Conservation (phyloP, 1,140 invertebrate species). For the Bombus vancouverensis region DNA sequence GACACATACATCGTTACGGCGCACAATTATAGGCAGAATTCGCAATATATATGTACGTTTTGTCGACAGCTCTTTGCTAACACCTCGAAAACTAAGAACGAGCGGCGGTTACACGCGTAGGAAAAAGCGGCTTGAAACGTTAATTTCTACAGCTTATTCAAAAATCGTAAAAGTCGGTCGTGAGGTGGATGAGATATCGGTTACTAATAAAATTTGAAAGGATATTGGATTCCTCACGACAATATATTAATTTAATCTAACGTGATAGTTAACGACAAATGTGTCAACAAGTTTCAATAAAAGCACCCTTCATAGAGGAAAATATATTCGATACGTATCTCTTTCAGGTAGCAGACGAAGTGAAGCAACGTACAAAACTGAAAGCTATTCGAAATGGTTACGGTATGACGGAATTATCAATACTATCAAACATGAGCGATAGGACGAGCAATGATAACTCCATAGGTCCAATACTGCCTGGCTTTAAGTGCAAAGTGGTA, state of each 20-base stretch:
- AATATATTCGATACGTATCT: neutral
- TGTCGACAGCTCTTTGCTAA: too few relatives aligned
- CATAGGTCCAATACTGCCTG: constrained; percentile 17
- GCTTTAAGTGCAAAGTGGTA: constrained; percentile 67
- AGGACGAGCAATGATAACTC: neutral
- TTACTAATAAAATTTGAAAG: neutral
- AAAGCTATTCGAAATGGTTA: constrained; percentile 85
- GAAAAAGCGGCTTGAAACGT: too few relatives aligned
- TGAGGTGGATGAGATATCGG: too few relatives aligned
- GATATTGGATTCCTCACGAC: neutral
- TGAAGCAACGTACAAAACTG: constrained; percentile 47
- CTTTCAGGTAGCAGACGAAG: constrained; percentile 7
- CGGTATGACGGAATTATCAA: constrained; percentile 87
- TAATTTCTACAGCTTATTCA: too few relatives aligned
- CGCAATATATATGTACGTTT: too few relatives aligned
- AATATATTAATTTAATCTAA: neutral
- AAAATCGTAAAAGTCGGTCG: too few relatives aligned
- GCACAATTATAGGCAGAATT: too few relatives aligned
- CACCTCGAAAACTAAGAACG: too few relatives aligned
- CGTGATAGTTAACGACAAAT: neutral
- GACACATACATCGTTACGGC: too few relatives aligned
- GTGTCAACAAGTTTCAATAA: neutral
- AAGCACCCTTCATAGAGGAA: neutral
- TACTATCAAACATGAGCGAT: constrained; percentile 63
- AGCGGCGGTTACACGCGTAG: too few relatives aligned